Percentiles rank a stretch among this genome's conserved stretches.
Evolutionary conservation across 2,797 vertebrate genomes (phyloP).

Genomic region (Poecilia picta): DNA sequence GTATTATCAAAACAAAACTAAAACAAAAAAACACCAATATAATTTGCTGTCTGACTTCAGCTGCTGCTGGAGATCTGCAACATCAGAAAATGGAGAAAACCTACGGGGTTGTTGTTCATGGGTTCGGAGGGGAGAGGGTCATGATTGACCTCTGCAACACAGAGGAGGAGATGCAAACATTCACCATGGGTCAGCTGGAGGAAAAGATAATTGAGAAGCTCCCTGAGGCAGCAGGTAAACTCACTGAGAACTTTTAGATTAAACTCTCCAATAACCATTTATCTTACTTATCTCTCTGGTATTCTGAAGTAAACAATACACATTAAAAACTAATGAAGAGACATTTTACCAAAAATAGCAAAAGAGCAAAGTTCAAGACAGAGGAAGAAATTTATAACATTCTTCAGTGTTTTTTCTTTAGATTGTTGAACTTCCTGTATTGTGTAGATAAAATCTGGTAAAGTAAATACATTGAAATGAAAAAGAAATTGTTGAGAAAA

Average conservation of each 20-base stretch:
- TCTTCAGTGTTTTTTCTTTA: no score
- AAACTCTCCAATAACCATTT: no score
- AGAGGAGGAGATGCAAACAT: slow-evolving; percentile 54
- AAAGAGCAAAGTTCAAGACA: no score
- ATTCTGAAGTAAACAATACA: no score
- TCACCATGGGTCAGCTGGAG: slow-evolving; percentile 60
- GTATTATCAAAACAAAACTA: neutral
- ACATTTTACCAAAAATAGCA: no score
- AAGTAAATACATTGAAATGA: no score
- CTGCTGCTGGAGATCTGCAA: neutral
- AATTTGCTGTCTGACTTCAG: neutral
- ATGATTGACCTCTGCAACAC: slow-evolving; percentile 58
- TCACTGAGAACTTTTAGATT: neutral
- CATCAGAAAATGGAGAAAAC: slow-evolving; percentile 69
- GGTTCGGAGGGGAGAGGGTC: slow-evolving; percentile 46
- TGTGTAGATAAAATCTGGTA: no score
- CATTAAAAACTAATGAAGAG: no score
- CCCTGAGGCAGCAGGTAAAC: neutral
- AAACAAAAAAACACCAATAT: neutral
- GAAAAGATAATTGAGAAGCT: slow-evolving; percentile 50
- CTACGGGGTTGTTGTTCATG: slow-evolving; percentile 63
- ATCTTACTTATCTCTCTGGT: no score
- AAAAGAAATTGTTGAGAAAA: no score
- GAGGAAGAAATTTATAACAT: no score
- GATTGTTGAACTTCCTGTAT: no score